Evolutionary conservation across 2,888 invertebrate genomes (phyloP), one percentile per base, ranked within the genome.

Genomic region (Lagria hirta): DNA sequence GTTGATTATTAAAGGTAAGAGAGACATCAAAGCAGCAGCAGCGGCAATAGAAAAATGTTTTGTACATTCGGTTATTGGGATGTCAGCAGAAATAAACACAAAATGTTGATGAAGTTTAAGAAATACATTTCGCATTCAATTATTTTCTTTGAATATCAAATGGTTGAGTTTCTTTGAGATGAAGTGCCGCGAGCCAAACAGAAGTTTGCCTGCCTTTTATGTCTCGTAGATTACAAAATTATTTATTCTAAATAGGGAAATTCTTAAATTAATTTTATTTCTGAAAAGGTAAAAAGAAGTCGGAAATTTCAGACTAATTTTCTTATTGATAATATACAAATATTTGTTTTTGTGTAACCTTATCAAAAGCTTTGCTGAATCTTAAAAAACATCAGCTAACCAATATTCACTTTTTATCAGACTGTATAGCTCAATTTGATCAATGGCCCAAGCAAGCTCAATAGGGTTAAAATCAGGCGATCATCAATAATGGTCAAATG

Each of bases 81-180:
- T 51, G 55, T 58, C 57, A 56, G 51, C 43, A 47, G 49, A 49
- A 50, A 54, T 49, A 55, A 54, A 57, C 54, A 58, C 38, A 27
- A 46, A 49, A 52, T 32, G 47, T 52, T 58, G 60, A 61, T 58
- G 61, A 61, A 57, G 57, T 58, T 42, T 55, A 61, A 59, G 61
- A 64, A 62, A 61, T 64, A 62, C 60, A 62, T 63, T 64, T 60
- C 60, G 52, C 53, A 62, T 64, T 64, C 62, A 62, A 64, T 62
- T 64, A 62, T 61, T 58, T 58, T 57, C 57, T 60, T 51, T 51
- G 58, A 58, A 60, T 60, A 58, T 60, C 57, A 58, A 60, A 60
- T 60, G 56, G 52, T 49, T 40, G 29, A 18, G 28, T 46, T 47
- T 38, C 43, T 49, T 49, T 46, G 43, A 46, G 34, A 46, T 23